phyloP scores from a whole-genome alignment of 2,113 vertebrate genomes.

The Gallinago undulata region DNA sequence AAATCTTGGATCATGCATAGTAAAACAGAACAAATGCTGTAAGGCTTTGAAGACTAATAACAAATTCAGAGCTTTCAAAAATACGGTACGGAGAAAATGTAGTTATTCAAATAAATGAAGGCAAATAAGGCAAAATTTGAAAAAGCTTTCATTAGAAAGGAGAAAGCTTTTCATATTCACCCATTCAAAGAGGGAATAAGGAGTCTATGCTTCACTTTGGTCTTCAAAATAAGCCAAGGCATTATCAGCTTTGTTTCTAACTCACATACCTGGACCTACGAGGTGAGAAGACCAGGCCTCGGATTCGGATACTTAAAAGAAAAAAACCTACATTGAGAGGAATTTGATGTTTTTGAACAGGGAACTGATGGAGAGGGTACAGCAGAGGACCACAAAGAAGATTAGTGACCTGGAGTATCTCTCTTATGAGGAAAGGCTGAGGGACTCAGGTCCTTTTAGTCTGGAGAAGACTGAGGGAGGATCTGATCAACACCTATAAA shows the following conservation, averaged over 20 bases:
- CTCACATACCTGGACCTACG: not conserved
- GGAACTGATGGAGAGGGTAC: no score
- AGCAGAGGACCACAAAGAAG: no score
- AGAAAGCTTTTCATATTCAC: not conserved
- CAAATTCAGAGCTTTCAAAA: not conserved
- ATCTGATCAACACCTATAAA: no score
- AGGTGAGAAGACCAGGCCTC: not conserved
- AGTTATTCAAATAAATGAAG: slow-evolving; percentile 7
- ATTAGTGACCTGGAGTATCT: no score
- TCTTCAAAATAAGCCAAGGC: not conserved
- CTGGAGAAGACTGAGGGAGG: no score
- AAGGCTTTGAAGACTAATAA: not conserved
- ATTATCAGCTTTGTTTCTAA: not conserved
- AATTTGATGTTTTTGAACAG: not conserved
- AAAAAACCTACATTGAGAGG: not conserved
- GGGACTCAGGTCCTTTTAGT: no score
- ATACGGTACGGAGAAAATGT: fast-evolving
- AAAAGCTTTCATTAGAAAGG: not conserved
- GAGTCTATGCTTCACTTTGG: not conserved
- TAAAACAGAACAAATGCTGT: not conserved
- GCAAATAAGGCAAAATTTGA: not conserved
- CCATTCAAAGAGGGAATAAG: not conserved
- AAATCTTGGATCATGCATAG: not conserved
- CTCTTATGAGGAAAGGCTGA: no score
- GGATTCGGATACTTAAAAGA: not conserved